A percentile compares a stretch with the other conserved stretches of the same genome.
Evolutionary conservation across 2,888 invertebrate genomes (phyloP).

Genomic region (Pinctada fucata): DNA sequence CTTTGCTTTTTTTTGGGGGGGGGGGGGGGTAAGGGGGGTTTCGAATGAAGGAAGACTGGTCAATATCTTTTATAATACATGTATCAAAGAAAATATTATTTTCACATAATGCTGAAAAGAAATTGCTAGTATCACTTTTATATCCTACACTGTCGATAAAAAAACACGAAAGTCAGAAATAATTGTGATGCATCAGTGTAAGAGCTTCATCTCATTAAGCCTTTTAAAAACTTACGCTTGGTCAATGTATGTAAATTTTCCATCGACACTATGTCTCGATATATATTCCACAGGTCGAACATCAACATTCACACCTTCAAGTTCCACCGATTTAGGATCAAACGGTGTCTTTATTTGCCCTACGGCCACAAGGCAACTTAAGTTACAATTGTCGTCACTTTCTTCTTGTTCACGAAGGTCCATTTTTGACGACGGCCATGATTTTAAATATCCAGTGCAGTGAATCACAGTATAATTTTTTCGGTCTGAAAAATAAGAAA

Average conservation of each 20-base stretch:
- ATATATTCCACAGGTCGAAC: conserved; percentile 80
- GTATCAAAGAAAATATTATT: too few species aligned
- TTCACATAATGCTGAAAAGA: too few species aligned
- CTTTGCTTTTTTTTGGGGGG: too few species aligned
- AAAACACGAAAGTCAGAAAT: too few species aligned
- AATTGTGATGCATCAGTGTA: too few species aligned
- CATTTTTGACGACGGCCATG: conserved; percentile 90
- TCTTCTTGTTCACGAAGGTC: conserved; percentile 84
- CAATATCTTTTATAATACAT: too few species aligned
- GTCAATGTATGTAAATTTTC: conserved; percentile 94
- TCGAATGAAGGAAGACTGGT: too few species aligned
- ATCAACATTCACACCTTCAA: conserved; percentile 60
- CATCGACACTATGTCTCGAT: conserved; percentile 91
- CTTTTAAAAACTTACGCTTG: conserved; percentile 83
- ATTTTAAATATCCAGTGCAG: conserved; percentile 94
- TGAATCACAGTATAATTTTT: conserved; percentile 90
- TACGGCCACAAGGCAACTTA: conserved; percentile 93
- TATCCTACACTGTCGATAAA: too few species aligned
- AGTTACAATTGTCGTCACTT: conserved; percentile 82
- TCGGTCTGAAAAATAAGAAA: conserved; percentile 80
- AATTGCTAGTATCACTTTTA: too few species aligned
- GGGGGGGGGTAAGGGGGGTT: too few species aligned
- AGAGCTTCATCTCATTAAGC: too few species aligned
- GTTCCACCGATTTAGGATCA: conserved; percentile 21
- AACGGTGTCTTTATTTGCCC: conserved; percentile 81